phyloP scores from a whole-genome alignment of 1,140 invertebrate species.

The Tetragonula clypearis region DNA sequence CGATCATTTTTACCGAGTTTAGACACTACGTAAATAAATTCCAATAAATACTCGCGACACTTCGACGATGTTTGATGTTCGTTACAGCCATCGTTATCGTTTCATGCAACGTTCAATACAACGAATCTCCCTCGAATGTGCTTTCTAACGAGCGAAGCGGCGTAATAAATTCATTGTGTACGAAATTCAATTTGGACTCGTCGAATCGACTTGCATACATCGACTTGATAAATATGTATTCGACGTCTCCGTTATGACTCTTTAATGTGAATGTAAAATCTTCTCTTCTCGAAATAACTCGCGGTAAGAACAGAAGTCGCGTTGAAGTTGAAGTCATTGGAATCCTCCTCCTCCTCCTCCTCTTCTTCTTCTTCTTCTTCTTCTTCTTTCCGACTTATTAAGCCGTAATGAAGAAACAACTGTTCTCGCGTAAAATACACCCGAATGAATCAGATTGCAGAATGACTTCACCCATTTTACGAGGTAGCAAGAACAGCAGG shows the following conservation, averaged over 20 bases:
- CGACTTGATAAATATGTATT: not conserved
- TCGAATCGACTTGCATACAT: not conserved
- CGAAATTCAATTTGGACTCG: not conserved
- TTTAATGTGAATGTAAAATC: not conserved
- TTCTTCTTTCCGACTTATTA: no score
- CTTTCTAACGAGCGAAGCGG: not conserved
- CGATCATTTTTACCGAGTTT: not conserved
- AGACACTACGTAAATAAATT: not conserved
- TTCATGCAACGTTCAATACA: not conserved
- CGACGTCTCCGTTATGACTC: not conserved
- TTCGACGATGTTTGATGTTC: not conserved
- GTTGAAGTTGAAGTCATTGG: not conserved
- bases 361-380: no score
- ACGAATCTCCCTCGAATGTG: not conserved
- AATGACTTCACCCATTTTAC: conserved; percentile 66
- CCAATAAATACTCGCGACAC: not conserved
- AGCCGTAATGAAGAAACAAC: not conserved
- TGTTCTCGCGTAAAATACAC: no score
- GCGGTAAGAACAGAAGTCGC: not conserved
- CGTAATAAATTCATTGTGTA: not conserved
- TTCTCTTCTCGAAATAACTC: not conserved
- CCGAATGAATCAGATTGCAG: conserved; percentile 33
- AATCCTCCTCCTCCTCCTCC: no score
- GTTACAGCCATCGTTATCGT: not conserved
- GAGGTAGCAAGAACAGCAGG: conserved; percentile 52